These are phyloP conservation scores for Monomorium pharaonis DNA, from an alignment of 1,140 invertebrate genomes.

Conservation along the genomic window DNA sequence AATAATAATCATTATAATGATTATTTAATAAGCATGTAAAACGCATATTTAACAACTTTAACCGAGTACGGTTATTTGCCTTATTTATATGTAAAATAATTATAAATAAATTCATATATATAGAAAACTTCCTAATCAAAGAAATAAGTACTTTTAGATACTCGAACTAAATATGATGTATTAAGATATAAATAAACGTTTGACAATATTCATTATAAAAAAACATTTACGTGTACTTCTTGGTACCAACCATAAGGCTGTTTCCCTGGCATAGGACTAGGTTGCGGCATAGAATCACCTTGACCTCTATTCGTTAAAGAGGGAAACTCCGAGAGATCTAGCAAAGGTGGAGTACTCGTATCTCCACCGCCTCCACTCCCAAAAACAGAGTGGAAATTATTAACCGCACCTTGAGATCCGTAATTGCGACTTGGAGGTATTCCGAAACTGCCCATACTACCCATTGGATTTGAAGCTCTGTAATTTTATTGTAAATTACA, in stretches of 20 bases:
- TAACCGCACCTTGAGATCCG: conserved; percentile 88
- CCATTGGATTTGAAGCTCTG: conserved; percentile 87
- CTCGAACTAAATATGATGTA: background rate
- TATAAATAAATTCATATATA: background rate
- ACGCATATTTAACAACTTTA: background rate
- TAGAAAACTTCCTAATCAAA: background rate
- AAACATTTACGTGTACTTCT: background rate
- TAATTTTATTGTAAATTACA: too few species aligned
- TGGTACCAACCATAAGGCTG: conserved; percentile 92
- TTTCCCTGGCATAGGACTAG: conserved; percentile 92
- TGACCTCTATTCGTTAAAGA: conserved; percentile 93
- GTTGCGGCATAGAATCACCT: conserved; percentile 91
- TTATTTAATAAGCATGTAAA: background rate
- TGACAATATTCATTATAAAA: background rate
- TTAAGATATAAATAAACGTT: background rate
- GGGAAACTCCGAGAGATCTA: conserved; percentile 96
- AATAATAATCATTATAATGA: background rate
- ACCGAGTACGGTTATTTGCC: background rate
- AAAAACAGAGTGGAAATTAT: conserved; percentile 92
- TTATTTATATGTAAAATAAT: background rate
- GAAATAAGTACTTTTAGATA: background rate
- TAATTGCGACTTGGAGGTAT: conserved; percentile 89
- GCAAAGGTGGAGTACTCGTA: conserved; percentile 91
- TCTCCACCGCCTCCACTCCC: conserved; percentile 87
- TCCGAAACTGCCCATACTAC: conserved; percentile 87